Base-by-base conservation (phyloP, 2,113 vertebrate species). In the Neopipo cinnamomea region DNA sequence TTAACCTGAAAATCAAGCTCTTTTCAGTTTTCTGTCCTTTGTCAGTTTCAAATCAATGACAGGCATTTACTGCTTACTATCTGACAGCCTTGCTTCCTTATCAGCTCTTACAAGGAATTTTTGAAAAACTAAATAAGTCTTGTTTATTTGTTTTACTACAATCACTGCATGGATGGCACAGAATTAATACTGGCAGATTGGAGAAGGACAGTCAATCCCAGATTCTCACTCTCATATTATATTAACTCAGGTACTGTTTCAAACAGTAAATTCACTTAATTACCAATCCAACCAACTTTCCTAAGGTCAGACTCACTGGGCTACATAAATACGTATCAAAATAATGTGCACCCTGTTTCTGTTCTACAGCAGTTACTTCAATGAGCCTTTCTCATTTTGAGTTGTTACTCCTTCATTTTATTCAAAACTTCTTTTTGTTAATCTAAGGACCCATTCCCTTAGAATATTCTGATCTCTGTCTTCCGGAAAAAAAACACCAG, bases 1-100 rank as follows among this genome's bases (percentile, higher is more conserved):
- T 93, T 95, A 94, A 90, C 63, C 75, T 70, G 75, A 90, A 97
- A 92, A 90, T 70, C 2, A 4, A 85, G 71, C 71, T 84, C 63
- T 88, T 88, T 82, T 77, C 66, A n/a, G 63, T 62, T 15, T 76
- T 52, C 71, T 83, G 46, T 83, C 58, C 75, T 92, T 86, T 37
- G 18, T 28, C 13, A 33, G 58, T 70, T 95, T 94, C 71, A 88
- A 73, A 90, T 65, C 67, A 82, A 87, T 80, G 94, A 83, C 79
- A 92, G 85, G 73, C 67, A 50, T 72, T 94, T 76, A 66, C 46
- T 4, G 1, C 53, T 90, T 93, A 46, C 53, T 89, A 28, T 71
- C 59, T 95, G 94, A 90, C 62, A 85, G 63, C n/a, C 92, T 83
- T 52, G 10, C 65, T 90, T 88, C 58, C 53, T 79, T 83, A 79